Conservation (phyloP, 2,113 vertebrate genomes). For the Petrocephalus microphthalmus region DNA sequence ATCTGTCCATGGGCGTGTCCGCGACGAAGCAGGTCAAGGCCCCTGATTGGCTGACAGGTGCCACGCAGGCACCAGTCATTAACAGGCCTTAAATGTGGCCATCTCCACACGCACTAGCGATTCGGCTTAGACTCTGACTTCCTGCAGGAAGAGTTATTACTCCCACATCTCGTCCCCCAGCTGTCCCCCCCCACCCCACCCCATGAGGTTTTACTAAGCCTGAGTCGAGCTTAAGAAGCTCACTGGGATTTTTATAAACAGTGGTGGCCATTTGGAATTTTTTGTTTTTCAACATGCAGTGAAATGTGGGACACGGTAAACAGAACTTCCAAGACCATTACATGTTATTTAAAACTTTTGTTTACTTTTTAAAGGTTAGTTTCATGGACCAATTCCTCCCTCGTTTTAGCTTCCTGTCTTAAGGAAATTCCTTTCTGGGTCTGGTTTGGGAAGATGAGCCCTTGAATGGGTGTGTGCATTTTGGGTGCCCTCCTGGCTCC, state of each 20-base stretch:
- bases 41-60: not conserved
- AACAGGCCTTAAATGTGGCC: not conserved
- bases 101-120: not conserved
- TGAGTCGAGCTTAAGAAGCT: not conserved
- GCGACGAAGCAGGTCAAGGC: not conserved
- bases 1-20: not conserved
- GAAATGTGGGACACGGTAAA: constrained; percentile 29
- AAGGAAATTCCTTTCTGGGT: not conserved
- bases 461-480: not conserved
- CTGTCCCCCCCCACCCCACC: not conserved
- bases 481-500: not conserved
- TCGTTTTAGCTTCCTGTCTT: not conserved
- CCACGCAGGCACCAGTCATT: not conserved
- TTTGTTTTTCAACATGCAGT: constrained; percentile 30
- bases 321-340: constrained; percentile 34
- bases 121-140: not conserved
- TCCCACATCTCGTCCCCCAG: not conserved
- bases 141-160: not conserved
- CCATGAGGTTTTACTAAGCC: not conserved
- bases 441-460: not conserved
- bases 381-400: not conserved
- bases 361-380: not conserved
- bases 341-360: constrained; percentile 16
- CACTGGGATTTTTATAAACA: not conserved
- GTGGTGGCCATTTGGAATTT: constrained; percentile 56